phyloP scores from a whole-genome alignment of 1,140 invertebrate genomes.

The Lasioglossum baleicum region DNA sequence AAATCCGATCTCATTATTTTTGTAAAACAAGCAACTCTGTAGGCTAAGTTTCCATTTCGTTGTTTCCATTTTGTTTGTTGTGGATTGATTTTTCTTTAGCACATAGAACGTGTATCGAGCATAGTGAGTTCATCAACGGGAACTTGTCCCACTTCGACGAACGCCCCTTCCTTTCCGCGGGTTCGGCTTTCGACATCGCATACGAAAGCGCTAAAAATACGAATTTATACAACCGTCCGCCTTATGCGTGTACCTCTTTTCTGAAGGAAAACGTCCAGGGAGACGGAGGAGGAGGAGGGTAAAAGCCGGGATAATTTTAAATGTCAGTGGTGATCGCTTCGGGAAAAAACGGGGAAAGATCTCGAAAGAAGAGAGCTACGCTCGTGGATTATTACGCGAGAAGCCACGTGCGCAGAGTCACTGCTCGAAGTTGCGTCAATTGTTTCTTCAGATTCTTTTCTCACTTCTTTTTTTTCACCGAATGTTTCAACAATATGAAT shows the following conservation, averaged over 20 bases:
- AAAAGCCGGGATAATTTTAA: constrained; percentile 42
- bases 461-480: too few species aligned
- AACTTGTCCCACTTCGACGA: constrained; percentile 71
- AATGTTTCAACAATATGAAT: background rate
- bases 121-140: constrained; percentile 66
- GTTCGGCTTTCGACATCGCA: constrained; percentile 22
- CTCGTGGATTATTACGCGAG: background rate
- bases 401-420: background rate
- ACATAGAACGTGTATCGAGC: background rate
- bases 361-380: background rate
- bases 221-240: constrained; percentile 33
- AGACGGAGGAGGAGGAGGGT: too few species aligned
- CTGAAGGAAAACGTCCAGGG: background rate
- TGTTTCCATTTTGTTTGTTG: too few species aligned
- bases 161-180: constrained; percentile 14
- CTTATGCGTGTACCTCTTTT: constrained; percentile 5
- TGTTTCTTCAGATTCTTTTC: background rate
- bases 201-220: constrained; percentile 57
- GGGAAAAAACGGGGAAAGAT: background rate
- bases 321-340: background rate
- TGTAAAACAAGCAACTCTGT: too few species aligned
- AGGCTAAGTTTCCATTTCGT: too few species aligned
- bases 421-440: background rate
- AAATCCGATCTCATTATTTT: too few species aligned
- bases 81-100: too few species aligned